Evolutionary conservation across 2,797 vertebrate genomes (phyloP), one percentile per base, ranked within the genome.

Genomic region (Enteromius viviparus): DNA sequence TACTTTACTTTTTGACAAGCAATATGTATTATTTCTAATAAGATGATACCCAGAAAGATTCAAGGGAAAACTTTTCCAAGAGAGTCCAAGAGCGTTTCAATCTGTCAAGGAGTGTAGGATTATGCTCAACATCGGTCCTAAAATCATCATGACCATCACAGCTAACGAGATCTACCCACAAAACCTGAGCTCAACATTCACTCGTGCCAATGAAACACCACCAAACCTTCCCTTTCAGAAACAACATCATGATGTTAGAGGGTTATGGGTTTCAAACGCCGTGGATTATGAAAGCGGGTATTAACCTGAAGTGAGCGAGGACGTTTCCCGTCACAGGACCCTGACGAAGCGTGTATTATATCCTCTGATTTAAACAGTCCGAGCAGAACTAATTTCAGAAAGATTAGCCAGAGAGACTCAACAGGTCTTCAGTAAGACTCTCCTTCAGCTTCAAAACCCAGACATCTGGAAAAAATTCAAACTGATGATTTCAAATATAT

Each of bases 261-360:
- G 58, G 58, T 75, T 65, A 23, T 40, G 80, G 47, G 62, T 1
- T 47, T 69, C 45, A 77, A 70, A 70, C 21, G 49, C 29, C 3
- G 14, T 51, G 60, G 60, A 51, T 70, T 40, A 83, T 49, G 40
- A 58, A 62, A 62, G 58, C 58, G 12, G 5, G 23, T 14, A 21
- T 64, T 78, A 72, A 84, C 53, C 68, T 74, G 23, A 51, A 72
- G 32, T 6, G 82, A 64, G 32, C 15, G 65, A 62, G 17, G 68
- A 69, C 49, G 23, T 45, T 45, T 17, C 19, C 34, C 26, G n/a
- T 34, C 34, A 53, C 32, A 60, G 66, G 75, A 82, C 6, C 34
- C 17, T 55, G 62, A 32, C 21, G 70, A 65, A 45, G 47, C 40
- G 47, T 77, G 74, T 68, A 64, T 77, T 47, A 77, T 23, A 47